Evolutionary conservation across 2,888 invertebrate species (phyloP).

Genomic region (Drosophila siamana): DNA sequence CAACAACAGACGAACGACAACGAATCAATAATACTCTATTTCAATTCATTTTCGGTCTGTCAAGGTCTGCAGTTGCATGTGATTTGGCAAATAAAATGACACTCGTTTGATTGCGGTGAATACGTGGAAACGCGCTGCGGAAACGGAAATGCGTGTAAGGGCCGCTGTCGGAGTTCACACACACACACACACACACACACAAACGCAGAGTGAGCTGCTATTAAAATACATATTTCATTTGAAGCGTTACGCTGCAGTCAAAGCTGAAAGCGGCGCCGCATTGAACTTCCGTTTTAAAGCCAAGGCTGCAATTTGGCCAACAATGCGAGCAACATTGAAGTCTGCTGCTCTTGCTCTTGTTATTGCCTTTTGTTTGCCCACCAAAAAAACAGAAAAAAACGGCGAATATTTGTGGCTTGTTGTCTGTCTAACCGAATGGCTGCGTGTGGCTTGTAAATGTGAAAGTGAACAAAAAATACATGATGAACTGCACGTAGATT

Average conservation of each 20-base stretch:
- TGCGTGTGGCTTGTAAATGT: constrained; percentile 50
- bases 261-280: constrained; percentile 48
- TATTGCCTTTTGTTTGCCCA: constrained; percentile 39
- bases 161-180: constrained; percentile 1
- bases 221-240: constrained; percentile 7
- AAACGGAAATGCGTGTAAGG: constrained; percentile 47
- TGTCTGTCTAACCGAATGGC: constrained; percentile 49
- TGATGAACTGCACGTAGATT: constrained; percentile 1
- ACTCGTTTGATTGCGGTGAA: not conserved
- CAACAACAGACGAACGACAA: not conserved
- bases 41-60: no score
- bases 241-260: constrained; percentile 11
- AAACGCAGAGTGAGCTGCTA: no score
- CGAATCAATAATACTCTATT: constrained; percentile 19
- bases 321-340: constrained; percentile 42
- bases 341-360: constrained; percentile 13
- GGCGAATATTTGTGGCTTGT: constrained; percentile 22
- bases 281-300: constrained; percentile 74
- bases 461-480: constrained; percentile 36
- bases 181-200: constrained; percentile 22
- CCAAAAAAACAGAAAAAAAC: constrained; percentile 4
- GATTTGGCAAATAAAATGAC: not conserved
- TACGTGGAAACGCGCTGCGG: constrained; percentile 19
- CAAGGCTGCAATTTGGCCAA: constrained; percentile 70
- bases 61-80: not conserved